Evolutionary conservation across 2,113 vertebrate species (phyloP), one percentile per base, ranked within the genome.

Genomic region (Vulpes ferrilata): DNA sequence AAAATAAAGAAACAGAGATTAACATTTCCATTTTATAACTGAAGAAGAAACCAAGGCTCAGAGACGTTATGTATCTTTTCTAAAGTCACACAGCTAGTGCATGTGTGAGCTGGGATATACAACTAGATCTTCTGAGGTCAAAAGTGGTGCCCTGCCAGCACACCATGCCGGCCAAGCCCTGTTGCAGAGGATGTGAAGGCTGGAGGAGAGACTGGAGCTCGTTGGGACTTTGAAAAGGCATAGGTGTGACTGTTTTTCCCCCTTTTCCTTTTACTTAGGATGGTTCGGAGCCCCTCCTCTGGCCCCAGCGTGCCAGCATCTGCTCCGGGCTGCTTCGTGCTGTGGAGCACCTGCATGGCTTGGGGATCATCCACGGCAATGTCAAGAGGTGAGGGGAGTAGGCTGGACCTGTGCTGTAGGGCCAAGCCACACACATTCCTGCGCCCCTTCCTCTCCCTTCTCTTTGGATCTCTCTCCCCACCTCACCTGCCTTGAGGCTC

Each of bases 281-380:
- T 11, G 90, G 78, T 93, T 96, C 95, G 8, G 83, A 93, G 57
- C 93, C 96, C 7, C 97, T 99, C 71, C 53, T 91, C 17, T 99
- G 99, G 99, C 97, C 98, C 25, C 97, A 27, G 91, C 97, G 99
- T 1, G 16, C 98, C 25, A 95, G 67, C 74, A 98, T 99, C 95
- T 97, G 99, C 71, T 7, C 81, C 1, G 99, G 99, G 59, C 90
- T 99, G 30, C 20, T 99, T 15, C 93, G 90, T 38, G 99, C 99
- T 1, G 96, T 99, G 7, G 64, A 97, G 16, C 98, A 99, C 78
- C 97, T 99, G 51, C 99, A 99, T 32, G 57, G 98, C 22, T 97
- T 95, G 73, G 98, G 97, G 55, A 98, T 99, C 95, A 97, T 99
- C 90, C 99, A 99, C 25, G 96, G 99, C 17, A 99, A 99, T 38